phyloP scores from a whole-genome alignment of 2,888 invertebrate species.

The Heteromyza rotundicornis region DNA sequence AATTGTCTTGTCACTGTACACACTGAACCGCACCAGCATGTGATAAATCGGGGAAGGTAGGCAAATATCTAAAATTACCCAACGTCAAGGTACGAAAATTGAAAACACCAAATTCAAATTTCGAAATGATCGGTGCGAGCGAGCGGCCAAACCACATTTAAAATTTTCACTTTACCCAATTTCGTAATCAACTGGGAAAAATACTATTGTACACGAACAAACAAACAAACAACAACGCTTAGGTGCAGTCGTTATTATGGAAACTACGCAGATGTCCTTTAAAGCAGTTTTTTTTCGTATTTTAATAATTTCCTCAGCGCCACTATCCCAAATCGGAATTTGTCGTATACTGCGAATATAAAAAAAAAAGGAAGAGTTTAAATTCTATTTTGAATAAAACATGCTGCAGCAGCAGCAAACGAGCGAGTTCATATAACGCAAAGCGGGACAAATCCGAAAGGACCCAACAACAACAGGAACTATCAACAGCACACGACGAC shows the following conservation, averaged over 20 bases:
- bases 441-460: conserved; percentile 52
- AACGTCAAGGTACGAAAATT: too few relatives aligned
- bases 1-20: too few relatives aligned
- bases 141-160: neutral
- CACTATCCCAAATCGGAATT: conserved; percentile 17
- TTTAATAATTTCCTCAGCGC: conserved; percentile 29
- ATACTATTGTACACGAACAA: conserved; percentile 8
- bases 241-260: conserved; percentile 26
- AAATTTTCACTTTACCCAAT: neutral
- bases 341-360: neutral
- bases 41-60: conserved; percentile 25
- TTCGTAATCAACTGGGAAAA: neutral
- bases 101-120: conserved; percentile 48
- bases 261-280: conserved; percentile 56
- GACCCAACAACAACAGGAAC: conserved; percentile 42
- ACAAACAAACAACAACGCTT: neutral
- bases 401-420: conserved; percentile 36
- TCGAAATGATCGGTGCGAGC: conserved; percentile 23
- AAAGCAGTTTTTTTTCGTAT: conserved; percentile 41
- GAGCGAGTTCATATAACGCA: conserved; percentile 50
- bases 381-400: conserved; percentile 44
- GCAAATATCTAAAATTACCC: too few relatives aligned
- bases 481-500: conserved; percentile 27
- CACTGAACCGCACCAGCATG: conserved; percentile 8
- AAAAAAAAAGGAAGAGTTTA: conserved; percentile 29